Conservation (phyloP, 2,113 vertebrate species). For the Eptesicus fuscus region DNA sequence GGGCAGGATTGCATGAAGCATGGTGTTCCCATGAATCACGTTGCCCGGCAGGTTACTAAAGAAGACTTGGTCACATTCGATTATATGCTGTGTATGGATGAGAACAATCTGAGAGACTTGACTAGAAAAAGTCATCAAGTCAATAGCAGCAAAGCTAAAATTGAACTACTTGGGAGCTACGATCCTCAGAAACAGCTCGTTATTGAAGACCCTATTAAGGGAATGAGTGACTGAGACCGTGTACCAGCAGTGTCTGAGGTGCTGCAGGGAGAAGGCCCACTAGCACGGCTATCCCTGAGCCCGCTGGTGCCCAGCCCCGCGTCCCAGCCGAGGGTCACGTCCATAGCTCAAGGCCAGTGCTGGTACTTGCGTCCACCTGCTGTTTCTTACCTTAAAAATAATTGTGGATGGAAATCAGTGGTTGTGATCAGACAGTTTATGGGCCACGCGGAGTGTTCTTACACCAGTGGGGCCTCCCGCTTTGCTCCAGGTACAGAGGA, state of each 20-base stretch:
- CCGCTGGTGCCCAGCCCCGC: not conserved
- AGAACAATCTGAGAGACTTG: conserved; percentile 80
- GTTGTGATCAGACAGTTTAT: not conserved
- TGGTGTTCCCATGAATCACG: conserved; percentile 89
- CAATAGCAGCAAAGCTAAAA: conserved; percentile 53
- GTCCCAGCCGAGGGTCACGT: not conserved
- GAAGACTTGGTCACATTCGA: too few species aligned
- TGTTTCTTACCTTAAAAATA: not conserved
- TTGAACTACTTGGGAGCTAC: conserved; percentile 87
- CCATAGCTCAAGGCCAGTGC: not conserved
- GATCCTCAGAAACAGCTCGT: conserved; percentile 90
- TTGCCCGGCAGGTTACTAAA: conserved; percentile 91
- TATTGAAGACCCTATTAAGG: conserved; percentile 93
- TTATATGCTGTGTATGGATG: too few species aligned
- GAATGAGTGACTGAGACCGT: conserved; percentile 71
- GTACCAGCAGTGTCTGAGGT: not conserved
- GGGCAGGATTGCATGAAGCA: conserved; percentile 95
- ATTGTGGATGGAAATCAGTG: not conserved
- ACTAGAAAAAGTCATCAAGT: conserved; percentile 84
- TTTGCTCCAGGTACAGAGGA: not conserved
- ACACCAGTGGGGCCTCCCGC: too few species aligned
- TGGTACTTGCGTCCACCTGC: not conserved
- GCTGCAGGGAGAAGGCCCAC: not conserved
- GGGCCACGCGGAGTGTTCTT: not conserved
- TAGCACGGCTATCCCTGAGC: not conserved